Percentiles rank a stretch among this genome's conserved stretches.
Conservation (phyloP, 1,140 invertebrate species). For the Drosophila burlai region DNA sequence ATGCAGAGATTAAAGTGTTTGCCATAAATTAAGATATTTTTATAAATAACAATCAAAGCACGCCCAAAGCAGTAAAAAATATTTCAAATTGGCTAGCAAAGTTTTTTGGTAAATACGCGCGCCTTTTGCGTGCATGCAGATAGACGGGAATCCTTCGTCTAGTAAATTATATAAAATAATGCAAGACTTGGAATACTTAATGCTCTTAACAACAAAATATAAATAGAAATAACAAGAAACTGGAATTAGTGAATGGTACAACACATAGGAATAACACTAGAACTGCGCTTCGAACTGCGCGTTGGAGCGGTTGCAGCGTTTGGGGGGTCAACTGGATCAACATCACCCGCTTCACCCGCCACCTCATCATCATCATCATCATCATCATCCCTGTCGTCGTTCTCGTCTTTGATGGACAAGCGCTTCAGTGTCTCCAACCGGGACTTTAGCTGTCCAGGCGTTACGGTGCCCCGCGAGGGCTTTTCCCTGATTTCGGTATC, state of each 20-base stretch:
- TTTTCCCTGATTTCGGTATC: conserved; percentile 30
- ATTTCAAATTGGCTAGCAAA: conserved; percentile 11
- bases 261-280: conserved; percentile 66
- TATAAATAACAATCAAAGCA: conserved; percentile 26
- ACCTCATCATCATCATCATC: conserved; percentile 16
- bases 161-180: conserved; percentile 27
- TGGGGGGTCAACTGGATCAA: conserved; percentile 56
- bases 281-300: conserved; percentile 44
- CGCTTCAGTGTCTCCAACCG: conserved; percentile 83
- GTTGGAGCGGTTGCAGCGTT: conserved; percentile 30
- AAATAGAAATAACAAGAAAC: conserved; percentile 46
- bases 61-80: conserved; percentile 1
- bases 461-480: conserved; percentile 77
- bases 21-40: not conserved
- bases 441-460: conserved; percentile 86
- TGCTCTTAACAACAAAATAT: conserved; percentile 37
- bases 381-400: conserved; percentile 17
- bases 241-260: conserved; percentile 74
- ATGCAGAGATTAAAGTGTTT: conserved; percentile 6
- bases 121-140: conserved; percentile 23
- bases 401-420: conserved; percentile 46
- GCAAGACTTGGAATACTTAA: conserved; percentile 30
- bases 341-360: conserved; percentile 54
- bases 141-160: not conserved
- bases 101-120: conserved; percentile 31